These are phyloP conservation scores for Trichomycterus rosablanca DNA, from an alignment of 2,113 vertebrate genomes.

Conservation along the genomic window DNA sequence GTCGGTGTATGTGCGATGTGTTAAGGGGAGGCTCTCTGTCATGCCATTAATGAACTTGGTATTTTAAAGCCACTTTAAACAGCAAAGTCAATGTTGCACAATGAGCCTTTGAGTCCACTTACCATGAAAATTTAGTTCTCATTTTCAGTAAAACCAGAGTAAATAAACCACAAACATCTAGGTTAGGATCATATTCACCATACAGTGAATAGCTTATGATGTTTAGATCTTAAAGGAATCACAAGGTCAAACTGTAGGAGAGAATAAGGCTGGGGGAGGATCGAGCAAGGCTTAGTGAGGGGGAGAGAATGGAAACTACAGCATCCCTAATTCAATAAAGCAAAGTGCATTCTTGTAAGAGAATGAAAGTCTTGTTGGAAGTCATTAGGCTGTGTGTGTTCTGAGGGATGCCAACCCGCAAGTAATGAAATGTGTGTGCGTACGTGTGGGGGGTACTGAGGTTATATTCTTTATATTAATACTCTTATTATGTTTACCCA, in stretches of 20 bases:
- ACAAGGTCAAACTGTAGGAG: conserved; percentile 12
- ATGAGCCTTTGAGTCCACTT: conserved; percentile 15
- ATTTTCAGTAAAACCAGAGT: conserved; percentile 20
- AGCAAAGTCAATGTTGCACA: conserved; percentile 11
- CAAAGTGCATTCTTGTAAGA: conserved; percentile 16
- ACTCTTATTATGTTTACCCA: conserved; percentile 6
- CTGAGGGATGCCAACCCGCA: conserved; percentile 21
- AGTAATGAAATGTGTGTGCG: conserved; percentile 23
- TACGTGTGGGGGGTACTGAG: background rate
- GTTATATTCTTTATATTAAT: background rate
- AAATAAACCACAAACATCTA: too few relatives aligned
- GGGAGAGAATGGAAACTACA: conserved; percentile 4
- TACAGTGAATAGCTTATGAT: background rate
- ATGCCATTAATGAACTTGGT: conserved; percentile 37
- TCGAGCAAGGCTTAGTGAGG: background rate
- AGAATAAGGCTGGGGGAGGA: background rate
- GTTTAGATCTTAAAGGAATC: background rate
- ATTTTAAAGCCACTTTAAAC: conserved; percentile 42
- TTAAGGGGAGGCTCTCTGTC: conserved; percentile 10
- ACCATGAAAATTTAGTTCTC: conserved; percentile 29
- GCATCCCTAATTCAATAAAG: conserved; percentile 41
- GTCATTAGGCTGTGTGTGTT: conserved; percentile 35
- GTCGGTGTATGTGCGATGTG: conserved; percentile 9
- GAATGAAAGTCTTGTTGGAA: conserved; percentile 43
- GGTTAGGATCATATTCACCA: too few relatives aligned